Evolutionary conservation across 2,797 vertebrate species (phyloP).

Genomic region (Sebastes hopkinsi): DNA sequence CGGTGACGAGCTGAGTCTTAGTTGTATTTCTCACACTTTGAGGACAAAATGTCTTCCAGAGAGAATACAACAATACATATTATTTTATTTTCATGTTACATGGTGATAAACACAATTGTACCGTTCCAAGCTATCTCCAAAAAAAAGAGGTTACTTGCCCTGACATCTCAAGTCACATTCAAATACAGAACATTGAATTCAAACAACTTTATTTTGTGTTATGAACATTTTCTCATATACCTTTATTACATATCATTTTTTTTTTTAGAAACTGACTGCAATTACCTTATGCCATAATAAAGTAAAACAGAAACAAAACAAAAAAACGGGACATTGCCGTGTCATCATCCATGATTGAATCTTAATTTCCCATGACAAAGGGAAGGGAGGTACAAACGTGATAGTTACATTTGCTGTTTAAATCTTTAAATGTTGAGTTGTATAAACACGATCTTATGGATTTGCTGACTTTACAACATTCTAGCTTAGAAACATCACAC

Average conservation of each 20-base stretch:
- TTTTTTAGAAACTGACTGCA: constrained; percentile 75
- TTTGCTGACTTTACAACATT: constrained; percentile 68
- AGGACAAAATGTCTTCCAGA: constrained; percentile 55
- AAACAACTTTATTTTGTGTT: constrained; percentile 81
- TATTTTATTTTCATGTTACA: constrained; percentile 83
- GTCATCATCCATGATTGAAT: constrained; percentile 57
- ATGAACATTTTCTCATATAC: constrained; percentile 76
- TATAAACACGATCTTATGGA: constrained; percentile 64
- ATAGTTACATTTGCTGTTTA: constrained; percentile 55
- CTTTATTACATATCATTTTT: constrained; percentile 67
- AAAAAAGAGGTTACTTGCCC: constrained; percentile 50
- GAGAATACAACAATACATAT: constrained; percentile 72
- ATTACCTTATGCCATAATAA: constrained; percentile 74
- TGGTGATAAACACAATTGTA: constrained; percentile 76
- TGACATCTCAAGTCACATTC: constrained; percentile 75
- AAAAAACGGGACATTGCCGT: constrained; percentile 59
- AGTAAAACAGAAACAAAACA: constrained; percentile 55
- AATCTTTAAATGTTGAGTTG: constrained; percentile 44
- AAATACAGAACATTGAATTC: constrained; percentile 81
- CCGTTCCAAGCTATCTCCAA: constrained; percentile 65
- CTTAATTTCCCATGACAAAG: constrained; percentile 48
- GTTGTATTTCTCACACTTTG: neutral
- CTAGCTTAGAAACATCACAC: constrained; percentile 69
- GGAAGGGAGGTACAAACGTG: constrained; percentile 55
- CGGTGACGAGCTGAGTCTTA: neutral